These are phyloP conservation scores for Meriones unguiculatus DNA, from an alignment of 2,113 vertebrate genomes.

Conservation along the genomic window DNA sequence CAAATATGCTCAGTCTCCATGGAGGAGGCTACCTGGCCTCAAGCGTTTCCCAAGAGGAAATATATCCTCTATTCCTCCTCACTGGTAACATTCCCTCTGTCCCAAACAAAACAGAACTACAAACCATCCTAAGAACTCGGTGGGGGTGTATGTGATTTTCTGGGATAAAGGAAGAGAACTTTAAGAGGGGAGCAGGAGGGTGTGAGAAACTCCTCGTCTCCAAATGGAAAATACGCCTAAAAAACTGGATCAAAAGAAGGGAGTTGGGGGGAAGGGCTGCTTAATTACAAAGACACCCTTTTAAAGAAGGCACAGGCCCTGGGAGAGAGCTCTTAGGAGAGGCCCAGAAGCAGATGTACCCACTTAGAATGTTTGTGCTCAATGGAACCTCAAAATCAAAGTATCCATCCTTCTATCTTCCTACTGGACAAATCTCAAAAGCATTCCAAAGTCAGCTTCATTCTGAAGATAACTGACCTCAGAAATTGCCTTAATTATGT, in stretches of 20 bases:
- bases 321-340: conserved; percentile 70
- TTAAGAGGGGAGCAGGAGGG: conserved; percentile 54
- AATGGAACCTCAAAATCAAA: conserved; percentile 70
- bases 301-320: conserved; percentile 73
- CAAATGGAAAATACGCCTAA: conserved; percentile 69
- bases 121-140: conserved; percentile 59
- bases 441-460: neutral
- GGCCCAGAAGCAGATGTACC: conserved; percentile 75
- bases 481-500: neutral
- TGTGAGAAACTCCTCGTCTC: conserved; percentile 78
- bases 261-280: conserved; percentile 58
- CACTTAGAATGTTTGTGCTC: conserved; percentile 76
- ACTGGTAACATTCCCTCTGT: conserved; percentile 1
- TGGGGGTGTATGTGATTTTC: neutral
- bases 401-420: conserved; percentile 63
- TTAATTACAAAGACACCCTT: conserved; percentile 82
- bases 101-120: conserved; percentile 63
- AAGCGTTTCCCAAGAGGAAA: conserved; percentile 74
- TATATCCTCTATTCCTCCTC: conserved; percentile 52
- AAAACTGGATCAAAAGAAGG: conserved; percentile 77
- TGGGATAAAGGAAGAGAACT: neutral
- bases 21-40: conserved; percentile 78
- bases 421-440: conserved; percentile 52
- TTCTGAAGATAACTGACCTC: conserved; percentile 43
- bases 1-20: conserved; percentile 78